Evolutionary conservation across 2,113 vertebrate genomes (phyloP).

Genomic region (Odocoileus hemionus): DNA sequence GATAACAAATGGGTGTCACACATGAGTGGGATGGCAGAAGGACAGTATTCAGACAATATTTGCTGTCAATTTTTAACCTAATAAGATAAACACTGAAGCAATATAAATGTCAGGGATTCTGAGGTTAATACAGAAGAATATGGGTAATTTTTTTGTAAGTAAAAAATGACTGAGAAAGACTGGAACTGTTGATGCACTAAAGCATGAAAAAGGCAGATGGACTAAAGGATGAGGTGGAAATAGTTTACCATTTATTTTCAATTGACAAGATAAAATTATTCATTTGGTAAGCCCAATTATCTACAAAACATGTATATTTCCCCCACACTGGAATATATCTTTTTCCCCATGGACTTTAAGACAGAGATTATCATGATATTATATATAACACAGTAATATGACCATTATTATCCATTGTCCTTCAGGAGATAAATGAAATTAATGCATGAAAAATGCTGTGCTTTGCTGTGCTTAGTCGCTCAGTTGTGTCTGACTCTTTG

Average conservation of each 20-base stretch:
- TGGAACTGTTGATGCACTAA: neutral
- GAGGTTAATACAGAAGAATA: neutral
- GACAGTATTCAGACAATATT: neutral
- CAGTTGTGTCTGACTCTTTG: neutral
- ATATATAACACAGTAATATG: neutral
- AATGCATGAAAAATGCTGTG: neutral
- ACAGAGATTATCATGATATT: neutral
- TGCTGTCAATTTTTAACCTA: slow-evolving; percentile 10
- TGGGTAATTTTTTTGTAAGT: slow-evolving; percentile 5
- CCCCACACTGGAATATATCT: neutral
- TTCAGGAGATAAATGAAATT: neutral
- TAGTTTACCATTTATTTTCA: neutral
- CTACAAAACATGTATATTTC: neutral
- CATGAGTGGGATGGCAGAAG: slow-evolving; percentile 34
- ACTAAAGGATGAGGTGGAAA: neutral
- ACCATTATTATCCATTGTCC: neutral
- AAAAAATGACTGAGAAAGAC: neutral
- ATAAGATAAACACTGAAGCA: neutral
- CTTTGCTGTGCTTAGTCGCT: neutral
- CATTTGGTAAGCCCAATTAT: neutral
- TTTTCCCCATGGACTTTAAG: neutral
- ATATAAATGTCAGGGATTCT: neutral
- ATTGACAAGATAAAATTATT: neutral
- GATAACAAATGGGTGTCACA: slow-evolving; percentile 27
- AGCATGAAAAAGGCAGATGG: slow-evolving; percentile 32